Conservation (phyloP, 1,140 invertebrate genomes). For the Caenorhabditis inopinata region DNA sequence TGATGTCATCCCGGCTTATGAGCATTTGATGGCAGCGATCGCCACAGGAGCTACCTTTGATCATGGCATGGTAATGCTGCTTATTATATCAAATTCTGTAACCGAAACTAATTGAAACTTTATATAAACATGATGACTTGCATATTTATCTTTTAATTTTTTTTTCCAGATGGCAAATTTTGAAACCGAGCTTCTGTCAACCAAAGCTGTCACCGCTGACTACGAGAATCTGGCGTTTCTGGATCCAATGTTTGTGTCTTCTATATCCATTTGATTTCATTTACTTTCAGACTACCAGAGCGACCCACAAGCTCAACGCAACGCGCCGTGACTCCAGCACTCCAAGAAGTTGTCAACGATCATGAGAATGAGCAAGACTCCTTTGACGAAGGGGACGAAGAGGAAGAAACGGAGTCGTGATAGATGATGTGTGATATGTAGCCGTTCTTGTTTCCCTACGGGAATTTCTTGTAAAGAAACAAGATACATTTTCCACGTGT, state of each 20-base stretch:
- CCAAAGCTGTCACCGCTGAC: not conserved
- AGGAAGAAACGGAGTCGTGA: not conserved
- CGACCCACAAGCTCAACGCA: not conserved
- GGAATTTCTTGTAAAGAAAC: too few species aligned
- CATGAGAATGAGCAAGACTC: slow-evolving; percentile 25
- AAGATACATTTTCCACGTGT: not conserved
- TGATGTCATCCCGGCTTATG: not conserved
- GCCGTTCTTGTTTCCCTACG: too few species aligned
- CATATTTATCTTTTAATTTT: too few species aligned
- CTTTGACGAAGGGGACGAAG: not conserved
- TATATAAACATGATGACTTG: too few species aligned
- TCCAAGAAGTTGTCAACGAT: not conserved
- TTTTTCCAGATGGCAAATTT: not conserved
- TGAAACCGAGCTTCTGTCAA: not conserved
- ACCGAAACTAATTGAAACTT: too few species aligned
- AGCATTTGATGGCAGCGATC: slow-evolving; percentile 12
- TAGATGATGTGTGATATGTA: not conserved
- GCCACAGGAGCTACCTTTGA: not conserved
- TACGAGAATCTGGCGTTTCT: not conserved
- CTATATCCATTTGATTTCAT: too few species aligned
- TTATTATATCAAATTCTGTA: too few species aligned
- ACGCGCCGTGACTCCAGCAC: not conserved
- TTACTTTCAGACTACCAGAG: not conserved
- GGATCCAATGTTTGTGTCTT: not conserved
- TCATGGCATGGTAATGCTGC: not conserved